phyloP scores from a whole-genome alignment of 2,888 invertebrate genomes.

The Mimumesa dahlbomi region DNA sequence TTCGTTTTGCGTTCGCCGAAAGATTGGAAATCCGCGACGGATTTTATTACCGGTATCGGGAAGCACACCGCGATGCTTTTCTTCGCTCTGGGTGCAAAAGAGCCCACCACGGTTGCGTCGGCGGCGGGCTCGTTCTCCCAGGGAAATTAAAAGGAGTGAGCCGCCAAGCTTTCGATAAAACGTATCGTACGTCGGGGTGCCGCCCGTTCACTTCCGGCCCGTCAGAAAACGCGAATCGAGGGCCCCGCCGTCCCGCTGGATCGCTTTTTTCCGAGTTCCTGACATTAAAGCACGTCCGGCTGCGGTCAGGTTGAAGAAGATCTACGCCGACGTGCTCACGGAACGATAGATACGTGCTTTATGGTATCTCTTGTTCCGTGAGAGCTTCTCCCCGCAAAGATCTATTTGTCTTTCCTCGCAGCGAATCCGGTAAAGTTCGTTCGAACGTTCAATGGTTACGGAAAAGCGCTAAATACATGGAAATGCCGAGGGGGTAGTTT shows the following conservation, averaged over 20 bases:
- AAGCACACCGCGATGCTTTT: constrained; percentile 1
- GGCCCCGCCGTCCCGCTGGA: constrained; percentile 1
- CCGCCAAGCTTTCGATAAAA: constrained; percentile 18
- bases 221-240: constrained; percentile 4
- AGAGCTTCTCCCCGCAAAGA: constrained; percentile 5
- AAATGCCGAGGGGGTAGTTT: neutral
- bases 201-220: constrained; percentile 1
- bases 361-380: constrained; percentile 5
- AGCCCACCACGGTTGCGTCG: neutral
- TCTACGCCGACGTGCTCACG: constrained; percentile 17
- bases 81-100: neutral
- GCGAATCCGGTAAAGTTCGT: constrained; percentile 39
- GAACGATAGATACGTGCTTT: constrained; percentile 14
- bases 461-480: no score
- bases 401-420: constrained; percentile 13
- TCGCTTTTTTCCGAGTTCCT: constrained; percentile 20
- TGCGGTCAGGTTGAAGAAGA: constrained; percentile 30
- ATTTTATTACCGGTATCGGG: constrained; percentile 27
- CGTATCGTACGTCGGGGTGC: no score
- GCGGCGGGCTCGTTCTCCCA: neutral
- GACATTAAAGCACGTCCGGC: constrained; percentile 29
- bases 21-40: constrained; percentile 38
- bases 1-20: constrained; percentile 27
- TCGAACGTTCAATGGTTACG: neutral
- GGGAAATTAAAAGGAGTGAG: constrained; percentile 2